Base-by-base conservation (phyloP, 2,113 vertebrate species). In the Ochotona princeps region DNA sequence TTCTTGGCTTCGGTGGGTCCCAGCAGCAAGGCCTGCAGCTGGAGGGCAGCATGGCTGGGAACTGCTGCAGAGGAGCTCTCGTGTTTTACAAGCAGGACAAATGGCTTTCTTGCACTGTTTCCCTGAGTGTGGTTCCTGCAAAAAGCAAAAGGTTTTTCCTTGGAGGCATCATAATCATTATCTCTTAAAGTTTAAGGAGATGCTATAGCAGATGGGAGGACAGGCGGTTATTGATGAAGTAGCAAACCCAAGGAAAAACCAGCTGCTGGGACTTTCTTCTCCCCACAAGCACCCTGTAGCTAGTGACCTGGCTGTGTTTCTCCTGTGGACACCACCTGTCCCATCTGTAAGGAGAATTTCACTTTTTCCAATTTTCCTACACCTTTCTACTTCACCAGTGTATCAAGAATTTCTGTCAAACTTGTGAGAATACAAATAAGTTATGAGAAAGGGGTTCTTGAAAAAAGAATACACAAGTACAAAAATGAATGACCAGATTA, bases 41-140 rank as follows among this genome's bases (percentile, higher is more conserved):
- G n/a, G 44, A 84, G 60, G 83, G n/a, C 54, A 54, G 83, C 28
- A 61, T n/a, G 44, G 38, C n/a, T 35, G 65, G 66, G 47, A 23
- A n/a, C 78, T 18, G 10, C 66, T 73, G 32, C 38, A 90, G 95
- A 95, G 90, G 92, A 95, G 72, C 83, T 80, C 57, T 88, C 5
- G 25, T 74, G 90, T 94, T 70, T 87, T 8, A 13, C 9, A 38
- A 67, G 20, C 2, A 38, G n/a, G 70, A 57, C 3, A 0, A 7
- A n/a, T 18, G 26, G 8, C 38, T 84, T 54, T 72, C 79, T 75
- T 47, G 21, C 18, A 3, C 23, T 2, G 0, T 81, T 81, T 72
- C 0, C 0, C 75, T n/a, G 51, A 38, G 7, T 67, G 7, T 38
- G 67, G 89, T 51, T 57, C 89, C 44, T 80, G 44, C 67, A 20